Evolutionary conservation across 2,888 invertebrate species (phyloP).

Genomic region (Drosophila diplacantha): DNA sequence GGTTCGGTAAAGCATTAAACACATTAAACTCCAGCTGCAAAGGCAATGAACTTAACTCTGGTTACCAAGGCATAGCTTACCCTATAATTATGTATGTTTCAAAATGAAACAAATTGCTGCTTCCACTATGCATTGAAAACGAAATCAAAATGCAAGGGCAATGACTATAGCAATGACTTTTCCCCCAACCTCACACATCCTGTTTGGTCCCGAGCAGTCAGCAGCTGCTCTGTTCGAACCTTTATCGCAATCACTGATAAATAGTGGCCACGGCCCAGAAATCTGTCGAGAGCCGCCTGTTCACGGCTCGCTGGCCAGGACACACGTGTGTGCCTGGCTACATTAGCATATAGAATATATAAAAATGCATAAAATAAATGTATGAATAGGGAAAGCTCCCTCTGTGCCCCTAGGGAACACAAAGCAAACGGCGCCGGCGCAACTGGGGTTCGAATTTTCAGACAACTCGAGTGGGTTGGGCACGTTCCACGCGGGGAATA

Average conservation of each 20-base stretch:
- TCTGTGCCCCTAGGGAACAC: constrained; percentile 37
- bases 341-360: constrained; percentile 26
- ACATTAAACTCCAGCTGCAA: not conserved
- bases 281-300: constrained; percentile 61
- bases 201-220: constrained; percentile 25
- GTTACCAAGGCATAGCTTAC: constrained; percentile 1
- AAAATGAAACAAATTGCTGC: not conserved
- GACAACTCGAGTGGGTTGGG: constrained; percentile 28
- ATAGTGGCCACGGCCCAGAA: constrained; percentile 40
- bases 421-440: constrained; percentile 54
- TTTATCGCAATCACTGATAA: constrained; percentile 26
- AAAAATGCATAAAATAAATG: constrained; percentile 45
- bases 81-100: not conserved
- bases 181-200: constrained; percentile 6
- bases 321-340: constrained; percentile 53
- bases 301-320: constrained; percentile 65
- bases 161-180: constrained; percentile 21
- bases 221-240: constrained; percentile 22
- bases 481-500: constrained; percentile 53
- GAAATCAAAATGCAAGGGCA: constrained; percentile 21
- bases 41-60: not conserved
- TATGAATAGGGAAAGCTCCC: constrained; percentile 35
- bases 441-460: constrained; percentile 19
- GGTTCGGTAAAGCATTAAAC: too few relatives aligned
- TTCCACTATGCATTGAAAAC: not conserved